Evolutionary conservation across 2,888 invertebrate genomes (phyloP), one percentile per base, ranked within the genome.

Genomic region (Apodemia mormo): DNA sequence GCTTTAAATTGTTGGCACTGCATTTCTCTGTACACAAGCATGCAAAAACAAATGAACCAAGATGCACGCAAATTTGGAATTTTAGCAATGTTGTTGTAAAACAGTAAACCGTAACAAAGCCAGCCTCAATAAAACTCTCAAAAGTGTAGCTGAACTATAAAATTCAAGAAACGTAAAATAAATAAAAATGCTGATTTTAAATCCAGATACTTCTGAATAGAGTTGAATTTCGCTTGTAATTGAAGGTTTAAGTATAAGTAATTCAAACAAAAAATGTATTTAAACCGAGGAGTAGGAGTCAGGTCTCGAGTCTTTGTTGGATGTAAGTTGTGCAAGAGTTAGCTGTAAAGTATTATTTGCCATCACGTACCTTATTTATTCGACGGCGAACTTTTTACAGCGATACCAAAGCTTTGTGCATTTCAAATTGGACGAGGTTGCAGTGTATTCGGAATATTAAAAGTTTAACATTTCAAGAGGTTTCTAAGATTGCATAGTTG

Each of bases 251-350:
- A 64, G 14, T 33, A 64, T 37, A 64, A 64, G 61, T 64, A 64
- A 64, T 64, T 64, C 61, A 64, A 64, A 64, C 61, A 64, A 64
- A 64, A 64, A 64, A 64, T 64, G 61, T 64, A 64, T 64, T 64
- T 64, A 37, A 64, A 64, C 37, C 37, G 61, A 33, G 49, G 14
- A 22, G 52, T 14, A 52, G 52, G n/a, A 54, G 64, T 64, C 64
- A 64, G 33, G 64, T 64, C 64, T 64, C 64, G 8, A 33, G 64
- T 37, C 64, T 64, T 64, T 64, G 64, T 64, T 64, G 64, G 64
- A 37, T 64, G 64, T 64, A 33, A 64, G 37, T 64, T 64, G 37
- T 64, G 64, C 64, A 33, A 64, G 64, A 64, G 64, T 64, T 64
- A 37, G 64, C 64, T 37, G 64, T 64, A 37, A 64, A 64, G 64